Evolutionary conservation across 1,140 invertebrate genomes (phyloP).

Genomic region (Drosophila ficusphila): DNA sequence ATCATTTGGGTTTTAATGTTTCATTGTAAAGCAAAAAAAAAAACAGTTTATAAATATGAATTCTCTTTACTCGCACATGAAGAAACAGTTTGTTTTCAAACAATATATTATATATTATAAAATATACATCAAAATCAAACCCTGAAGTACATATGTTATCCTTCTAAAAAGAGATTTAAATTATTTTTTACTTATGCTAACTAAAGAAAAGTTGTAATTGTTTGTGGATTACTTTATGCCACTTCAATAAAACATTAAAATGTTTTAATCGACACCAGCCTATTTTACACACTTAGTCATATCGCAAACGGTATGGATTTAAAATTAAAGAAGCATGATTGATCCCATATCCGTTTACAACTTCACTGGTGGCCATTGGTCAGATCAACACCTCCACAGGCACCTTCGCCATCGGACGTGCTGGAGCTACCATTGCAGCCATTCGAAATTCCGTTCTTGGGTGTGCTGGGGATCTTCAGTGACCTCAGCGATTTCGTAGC

Average conservation of each 20-base stretch:
- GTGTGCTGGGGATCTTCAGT: slow-evolving; percentile 22
- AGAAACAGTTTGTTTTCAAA: too few relatives aligned
- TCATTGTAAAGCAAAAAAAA: too few relatives aligned
- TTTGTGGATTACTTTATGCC: neutral
- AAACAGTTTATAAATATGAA: too few relatives aligned
- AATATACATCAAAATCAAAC: neutral
- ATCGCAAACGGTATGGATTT: too few relatives aligned
- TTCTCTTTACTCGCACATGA: too few relatives aligned
- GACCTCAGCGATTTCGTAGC: slow-evolving; percentile 24
- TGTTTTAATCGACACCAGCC: slow-evolving; percentile 10
- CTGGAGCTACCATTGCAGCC: slow-evolving; percentile 29
- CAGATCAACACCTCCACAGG: slow-evolving; percentile 8
- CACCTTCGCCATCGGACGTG: slow-evolving; percentile 50
- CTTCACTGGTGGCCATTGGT: slow-evolving; percentile 22
- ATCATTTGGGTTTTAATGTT: too few relatives aligned
- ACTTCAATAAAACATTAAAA: neutral
- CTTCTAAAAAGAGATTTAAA: neutral
- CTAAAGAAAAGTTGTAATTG: neutral
- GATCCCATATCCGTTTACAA: slow-evolving; percentile 1
- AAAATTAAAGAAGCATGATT: too few relatives aligned
- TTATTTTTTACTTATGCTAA: neutral
- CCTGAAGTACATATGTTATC: neutral
- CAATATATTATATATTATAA: neutral
- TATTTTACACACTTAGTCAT: neutral
- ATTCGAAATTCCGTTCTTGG: slow-evolving; percentile 46